Evolutionary conservation across 2,888 invertebrate genomes (phyloP).

Genomic region (Drosophila ezoana): DNA sequence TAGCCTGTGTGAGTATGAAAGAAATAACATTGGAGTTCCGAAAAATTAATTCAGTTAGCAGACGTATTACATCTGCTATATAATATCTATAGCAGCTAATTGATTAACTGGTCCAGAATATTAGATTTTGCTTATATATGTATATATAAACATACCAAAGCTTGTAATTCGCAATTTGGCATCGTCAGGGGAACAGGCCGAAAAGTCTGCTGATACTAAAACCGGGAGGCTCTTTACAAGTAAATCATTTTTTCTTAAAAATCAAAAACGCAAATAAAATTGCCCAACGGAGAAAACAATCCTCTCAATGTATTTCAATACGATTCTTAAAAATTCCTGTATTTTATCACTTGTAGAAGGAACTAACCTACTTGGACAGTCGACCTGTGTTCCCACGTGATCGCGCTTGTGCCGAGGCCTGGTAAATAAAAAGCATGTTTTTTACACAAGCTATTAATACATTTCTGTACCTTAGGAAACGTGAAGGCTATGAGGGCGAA

Average conservation of each 20-base stretch:
- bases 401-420: slow-evolving; percentile 97
- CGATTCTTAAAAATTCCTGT: not conserved
- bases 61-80: too few relatives aligned
- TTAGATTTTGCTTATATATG: not conserved
- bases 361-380: slow-evolving; percentile 94
- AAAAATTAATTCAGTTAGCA: not conserved
- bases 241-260: too few relatives aligned
- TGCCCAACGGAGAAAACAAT: too few relatives aligned
- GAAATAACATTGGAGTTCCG: not conserved
- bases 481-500: slow-evolving; percentile 84
- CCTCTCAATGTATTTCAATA: too few relatives aligned
- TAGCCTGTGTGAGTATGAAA: slow-evolving; percentile 87
- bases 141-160: not conserved
- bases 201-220: too few relatives aligned
- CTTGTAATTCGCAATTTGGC: not conserved
- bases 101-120: not conserved
- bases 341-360: slow-evolving; percentile 86
- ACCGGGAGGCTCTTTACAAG: too few relatives aligned
- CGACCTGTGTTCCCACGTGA: slow-evolving; percentile 96
- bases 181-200: too few relatives aligned
- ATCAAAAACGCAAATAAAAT: too few relatives aligned
- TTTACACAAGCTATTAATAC: not conserved
- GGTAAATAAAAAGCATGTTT: slow-evolving; percentile 86
- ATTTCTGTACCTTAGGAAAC: slow-evolving; percentile 78
- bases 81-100: too few relatives aligned